Conservation (phyloP, 2,888 invertebrate species). For the Mythimna albipuncta region DNA sequence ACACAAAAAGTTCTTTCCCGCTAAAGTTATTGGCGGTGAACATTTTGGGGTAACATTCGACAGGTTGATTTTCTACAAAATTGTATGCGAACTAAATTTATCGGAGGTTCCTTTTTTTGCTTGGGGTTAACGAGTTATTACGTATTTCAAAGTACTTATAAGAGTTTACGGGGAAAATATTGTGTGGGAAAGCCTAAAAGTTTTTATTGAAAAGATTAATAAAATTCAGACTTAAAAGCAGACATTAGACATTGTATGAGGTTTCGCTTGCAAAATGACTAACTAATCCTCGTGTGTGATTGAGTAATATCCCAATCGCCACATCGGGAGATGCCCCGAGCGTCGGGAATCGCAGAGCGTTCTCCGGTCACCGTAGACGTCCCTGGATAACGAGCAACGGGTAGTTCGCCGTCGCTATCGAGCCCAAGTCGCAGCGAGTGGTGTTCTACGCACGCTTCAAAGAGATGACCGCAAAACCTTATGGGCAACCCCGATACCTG, state of each 20-base stretch:
- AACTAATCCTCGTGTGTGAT: not conserved
- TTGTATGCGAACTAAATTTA: slow-evolving; percentile 56
- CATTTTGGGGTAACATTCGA: slow-evolving; percentile 36
- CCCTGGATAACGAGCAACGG: too few relatives aligned
- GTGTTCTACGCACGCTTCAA: too few relatives aligned
- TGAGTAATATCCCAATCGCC: too few relatives aligned
- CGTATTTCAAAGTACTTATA: slow-evolving; percentile 21
- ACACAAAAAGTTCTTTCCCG: slow-evolving; percentile 19
- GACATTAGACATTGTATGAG: not conserved
- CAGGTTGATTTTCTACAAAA: slow-evolving; percentile 49
- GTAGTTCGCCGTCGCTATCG: too few relatives aligned
- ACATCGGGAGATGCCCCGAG: too few relatives aligned
- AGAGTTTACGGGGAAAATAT: slow-evolving; percentile 16
- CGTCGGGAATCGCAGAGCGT: too few relatives aligned
- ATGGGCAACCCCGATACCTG: too few relatives aligned
- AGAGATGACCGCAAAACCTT: too few relatives aligned
- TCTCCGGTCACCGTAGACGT: too few relatives aligned
- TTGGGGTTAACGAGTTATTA: slow-evolving; percentile 37
- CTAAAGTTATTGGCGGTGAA: slow-evolving; percentile 37
- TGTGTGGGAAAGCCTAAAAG: not conserved
- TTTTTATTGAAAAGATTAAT: too few relatives aligned
- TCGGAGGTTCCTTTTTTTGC: slow-evolving; percentile 26
- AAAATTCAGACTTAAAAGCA: not conserved
- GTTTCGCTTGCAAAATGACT: not conserved
- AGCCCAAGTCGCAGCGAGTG: too few relatives aligned